phyloP scores from a whole-genome alignment of 2,888 invertebrate genomes.

The Netelia fuscicornis region DNA sequence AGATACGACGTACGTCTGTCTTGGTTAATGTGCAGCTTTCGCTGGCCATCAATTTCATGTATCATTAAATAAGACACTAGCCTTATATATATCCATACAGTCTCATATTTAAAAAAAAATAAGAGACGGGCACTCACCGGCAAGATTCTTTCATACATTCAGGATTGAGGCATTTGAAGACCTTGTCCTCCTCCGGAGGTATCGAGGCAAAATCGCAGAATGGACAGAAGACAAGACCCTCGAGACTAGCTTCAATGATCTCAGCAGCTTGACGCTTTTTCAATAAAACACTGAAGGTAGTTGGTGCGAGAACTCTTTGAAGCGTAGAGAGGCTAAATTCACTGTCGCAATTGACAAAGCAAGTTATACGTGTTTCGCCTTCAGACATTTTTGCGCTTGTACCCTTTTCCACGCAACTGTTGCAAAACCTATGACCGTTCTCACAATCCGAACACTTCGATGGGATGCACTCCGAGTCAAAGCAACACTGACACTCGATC shows the following conservation, averaged over 20 bases:
- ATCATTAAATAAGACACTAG: no score
- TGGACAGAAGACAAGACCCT: conserved; percentile 86
- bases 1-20: no score
- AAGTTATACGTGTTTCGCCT: conserved; percentile 84
- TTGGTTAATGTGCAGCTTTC: no score
- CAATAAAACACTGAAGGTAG: conserved; percentile 84
- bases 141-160: conserved; percentile 86
- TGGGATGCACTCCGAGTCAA: conserved; percentile 85
- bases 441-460: conserved; percentile 80
- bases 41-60: no score
- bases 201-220: conserved; percentile 86
- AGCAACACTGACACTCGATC: conserved; percentile 86
- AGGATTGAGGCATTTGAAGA: conserved; percentile 86
- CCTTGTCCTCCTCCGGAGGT: conserved; percentile 82
- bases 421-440: conserved; percentile 85
- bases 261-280: conserved; percentile 85
- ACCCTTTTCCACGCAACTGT: conserved; percentile 84
- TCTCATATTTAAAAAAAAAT: background rate
- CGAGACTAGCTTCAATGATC: conserved; percentile 84
- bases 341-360: conserved; percentile 84
- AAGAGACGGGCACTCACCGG: conserved; percentile 76
- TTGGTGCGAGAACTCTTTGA: conserved; percentile 83
- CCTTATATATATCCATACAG: no score
- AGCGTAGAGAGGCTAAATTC: conserved; percentile 82
- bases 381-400: conserved; percentile 84